phyloP scores from a whole-genome alignment of 2,797 vertebrate species.

The Lagothrix lagotricha region DNA sequence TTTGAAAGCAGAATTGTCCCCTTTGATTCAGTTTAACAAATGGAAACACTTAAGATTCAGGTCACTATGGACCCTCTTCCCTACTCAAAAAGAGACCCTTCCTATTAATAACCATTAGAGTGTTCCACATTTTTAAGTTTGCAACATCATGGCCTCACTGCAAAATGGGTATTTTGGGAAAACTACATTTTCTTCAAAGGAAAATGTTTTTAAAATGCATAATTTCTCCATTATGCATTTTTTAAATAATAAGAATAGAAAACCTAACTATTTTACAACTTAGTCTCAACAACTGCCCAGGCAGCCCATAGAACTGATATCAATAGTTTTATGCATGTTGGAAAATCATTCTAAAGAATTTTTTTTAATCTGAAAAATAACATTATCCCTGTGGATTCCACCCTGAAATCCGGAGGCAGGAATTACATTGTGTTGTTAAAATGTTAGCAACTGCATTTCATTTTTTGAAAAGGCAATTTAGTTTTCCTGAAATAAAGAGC shows the following conservation, averaged over 20 bases:
- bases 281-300: constrained; percentile 1
- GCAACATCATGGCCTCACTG: background rate
- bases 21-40: constrained; percentile 50
- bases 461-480: constrained; percentile 85
- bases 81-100: background rate
- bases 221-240: background rate
- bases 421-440: constrained; percentile 82
- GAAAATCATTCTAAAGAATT: constrained; percentile 75
- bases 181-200: constrained; percentile 41
- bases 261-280: constrained; percentile 33
- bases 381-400: constrained; percentile 74
- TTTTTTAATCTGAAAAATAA: constrained; percentile 77
- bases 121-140: constrained; percentile 44
- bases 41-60: constrained; percentile 51
- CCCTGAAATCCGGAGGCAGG: constrained; percentile 73
- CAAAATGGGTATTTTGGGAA: constrained; percentile 47
- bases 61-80: background rate
- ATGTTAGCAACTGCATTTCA: constrained; percentile 83
- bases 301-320: background rate
- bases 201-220: constrained; percentile 25
- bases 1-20: constrained; percentile 57
- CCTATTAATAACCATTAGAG: constrained; percentile 41
- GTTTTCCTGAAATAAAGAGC: constrained; percentile 85
- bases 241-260: constrained; percentile 51
- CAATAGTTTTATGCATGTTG: background rate